Conservation (phyloP, 2,888 invertebrate species). For the Isoperla grammatica region DNA sequence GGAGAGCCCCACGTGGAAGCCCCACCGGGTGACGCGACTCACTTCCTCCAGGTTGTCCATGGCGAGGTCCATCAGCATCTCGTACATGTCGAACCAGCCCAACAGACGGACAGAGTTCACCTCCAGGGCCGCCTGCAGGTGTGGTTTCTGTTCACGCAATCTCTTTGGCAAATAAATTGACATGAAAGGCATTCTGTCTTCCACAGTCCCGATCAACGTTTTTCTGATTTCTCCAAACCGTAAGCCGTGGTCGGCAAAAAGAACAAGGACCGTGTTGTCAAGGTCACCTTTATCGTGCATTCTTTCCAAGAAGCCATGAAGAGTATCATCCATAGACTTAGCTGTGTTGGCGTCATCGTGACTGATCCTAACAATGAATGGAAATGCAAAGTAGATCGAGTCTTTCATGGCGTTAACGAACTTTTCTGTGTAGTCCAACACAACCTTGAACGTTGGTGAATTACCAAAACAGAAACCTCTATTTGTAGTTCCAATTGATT, state of each 20-base stretch:
- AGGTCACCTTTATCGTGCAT: constrained; percentile 28
- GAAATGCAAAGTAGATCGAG: constrained; percentile 34
- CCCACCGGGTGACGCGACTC: constrained; percentile 8
- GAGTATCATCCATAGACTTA: not conserved
- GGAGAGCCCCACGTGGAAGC: constrained; percentile 20
- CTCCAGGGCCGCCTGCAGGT: constrained; percentile 36
- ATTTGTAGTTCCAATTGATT: constrained; percentile 24
- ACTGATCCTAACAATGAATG: constrained; percentile 28
- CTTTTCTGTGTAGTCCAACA: constrained; percentile 37
- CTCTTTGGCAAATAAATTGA: constrained; percentile 40
- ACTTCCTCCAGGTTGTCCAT: constrained; percentile 15
- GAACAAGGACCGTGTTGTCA: constrained; percentile 35
- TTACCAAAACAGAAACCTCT: constrained; percentile 36
- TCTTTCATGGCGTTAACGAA: constrained; percentile 38
- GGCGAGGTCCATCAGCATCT: constrained; percentile 40
- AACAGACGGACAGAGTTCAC: constrained; percentile 40
- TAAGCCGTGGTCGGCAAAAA: constrained; percentile 44
- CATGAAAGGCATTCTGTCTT: constrained; percentile 43
- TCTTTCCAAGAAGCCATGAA: not conserved
- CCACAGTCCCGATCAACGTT: constrained; percentile 42
- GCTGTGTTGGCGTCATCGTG: constrained; percentile 3
- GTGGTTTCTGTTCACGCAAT: constrained; percentile 39
- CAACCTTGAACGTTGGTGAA: constrained; percentile 33
- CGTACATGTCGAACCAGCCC: constrained; percentile 44
- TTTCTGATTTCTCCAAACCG: constrained; percentile 42